A percentile compares a stretch with the other conserved stretches of the same genome.
Conservation (phyloP, 2,797 vertebrate species). For the Lepus oiostolus region DNA sequence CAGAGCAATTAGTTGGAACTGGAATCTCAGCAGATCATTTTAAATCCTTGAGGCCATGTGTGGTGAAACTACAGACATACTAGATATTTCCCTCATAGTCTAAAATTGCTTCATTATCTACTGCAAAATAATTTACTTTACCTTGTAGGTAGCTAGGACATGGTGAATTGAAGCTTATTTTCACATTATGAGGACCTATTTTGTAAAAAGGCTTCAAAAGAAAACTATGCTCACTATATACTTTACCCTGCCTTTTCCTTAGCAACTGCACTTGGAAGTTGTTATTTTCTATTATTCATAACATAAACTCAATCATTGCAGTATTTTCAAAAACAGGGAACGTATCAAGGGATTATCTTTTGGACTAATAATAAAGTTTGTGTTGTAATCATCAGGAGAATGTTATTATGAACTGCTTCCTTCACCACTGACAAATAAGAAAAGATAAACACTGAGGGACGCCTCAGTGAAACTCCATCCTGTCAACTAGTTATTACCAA, state of each 20-base stretch:
- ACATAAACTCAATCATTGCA: constrained; percentile 42
- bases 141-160: neutral
- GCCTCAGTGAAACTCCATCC: constrained; percentile 25
- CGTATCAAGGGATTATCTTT: constrained; percentile 62
- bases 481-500: constrained; percentile 34
- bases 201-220: constrained; percentile 7
- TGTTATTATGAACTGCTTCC: constrained; percentile 59
- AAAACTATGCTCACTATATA: neutral
- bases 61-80: neutral
- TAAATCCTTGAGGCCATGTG: constrained; percentile 57
- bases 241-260: constrained; percentile 1
- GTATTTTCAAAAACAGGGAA: constrained; percentile 60
- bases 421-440: constrained; percentile 64
- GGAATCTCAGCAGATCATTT: constrained; percentile 38
- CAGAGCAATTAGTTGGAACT: constrained; percentile 40
- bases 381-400: constrained; percentile 57
- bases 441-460: constrained; percentile 37
- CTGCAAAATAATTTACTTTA: constrained; percentile 46
- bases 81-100: neutral
- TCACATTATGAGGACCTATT: neutral
- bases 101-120: neutral
- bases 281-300: constrained; percentile 56
- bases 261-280: constrained; percentile 29
- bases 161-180: neutral
- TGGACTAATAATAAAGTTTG: constrained; percentile 38